Evolutionary conservation across 2,888 invertebrate genomes (phyloP), one percentile per base, ranked within the genome.

Genomic region (Nephrocerus scutellatus): DNA sequence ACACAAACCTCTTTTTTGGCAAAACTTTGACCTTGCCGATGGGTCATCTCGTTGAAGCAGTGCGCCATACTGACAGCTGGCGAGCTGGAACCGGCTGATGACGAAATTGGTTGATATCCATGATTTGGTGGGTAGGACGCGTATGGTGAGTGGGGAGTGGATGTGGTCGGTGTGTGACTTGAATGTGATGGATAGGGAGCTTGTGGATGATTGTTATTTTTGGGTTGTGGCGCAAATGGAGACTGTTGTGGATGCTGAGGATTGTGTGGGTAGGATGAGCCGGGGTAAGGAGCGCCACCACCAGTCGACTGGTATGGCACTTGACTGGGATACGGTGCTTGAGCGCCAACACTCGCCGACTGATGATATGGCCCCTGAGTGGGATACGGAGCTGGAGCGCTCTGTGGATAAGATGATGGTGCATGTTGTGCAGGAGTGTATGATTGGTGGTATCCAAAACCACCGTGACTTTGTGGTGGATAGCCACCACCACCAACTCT

Each of bases 1-100:
- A 52, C 51, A 65, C 63, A 57, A 63, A 66, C 63, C 62, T 63
- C 62, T 57, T 53, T 61, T 36, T 51, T 54, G 45, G 50, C 52
- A 51, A 51, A 42, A 44, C 41, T 43, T 30, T 51, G 46, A 15
- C 54, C 55, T 39, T 57, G 54, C 18, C 49, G 55, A 47, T 54
- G 54, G 46, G 50, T 53, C 54, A 59, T 54, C 51, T 61, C 58
- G 35, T 53, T 52, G 37, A 58, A 59, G 40, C 59, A 61, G 33
- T 55, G 50, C 31, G 57, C 59, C 39, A 56, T 56, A 48, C 53
- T 51, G 30, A 48, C 50, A 38, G 56, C 54, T 39, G 58, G 47
- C 29, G 54, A 47, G 18, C 52, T 51, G 43, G 49, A 47, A 22
- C 53, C 53, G 38, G 46, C 42, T 15, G 53, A 36, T 26, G 56